Evolutionary conservation across 2,113 vertebrate species (phyloP), one percentile per base, ranked within the genome.

Genomic region (Edolisoma coerulescens): DNA sequence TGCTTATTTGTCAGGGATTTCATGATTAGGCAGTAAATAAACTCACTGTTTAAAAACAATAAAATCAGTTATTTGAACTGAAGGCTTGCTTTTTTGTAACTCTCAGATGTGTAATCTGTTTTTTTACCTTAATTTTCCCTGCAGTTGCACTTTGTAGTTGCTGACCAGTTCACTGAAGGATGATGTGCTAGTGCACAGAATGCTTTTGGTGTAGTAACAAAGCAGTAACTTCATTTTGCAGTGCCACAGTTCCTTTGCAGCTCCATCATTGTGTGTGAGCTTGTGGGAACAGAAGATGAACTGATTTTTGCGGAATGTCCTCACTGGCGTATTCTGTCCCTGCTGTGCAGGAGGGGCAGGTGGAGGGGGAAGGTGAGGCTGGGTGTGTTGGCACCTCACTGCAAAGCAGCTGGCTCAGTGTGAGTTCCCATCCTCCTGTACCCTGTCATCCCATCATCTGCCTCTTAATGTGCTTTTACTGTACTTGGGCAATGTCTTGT

Each of bases 1-100:
- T 92, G 84, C 84, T 77, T 86, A 45, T 83, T 93, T 90, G 89
- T 93, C 94, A 96, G 91, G 92, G 89, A 78, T 86, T 93, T 96
- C 17, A 39, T 76, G 68, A 57, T 70, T 47, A 82, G 75, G 80
- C 79, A 86, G 90, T 94, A 80, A 88, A 84, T 49, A 87, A 93
- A 76, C 52, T 84, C 92, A 41, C 68, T 63, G 71, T 87, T 96
- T 65, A 33, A 87, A 87, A 44, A 37, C 57, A 92, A 83, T 60
- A 57, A 67, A 80, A 32, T 52, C 47, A 70, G 57, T 71, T 78
- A 32, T 90, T 96, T 68, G 81, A 90, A 80, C 79, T 54, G 76
- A 79, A 84, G 79, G 79, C 78, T 70, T 78, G 87, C 41, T 73
- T 78, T 83, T 95, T 86, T 93, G 41, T 94, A 93, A 61, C 26